These are phyloP conservation scores for Octomys mimax DNA, from an alignment of 2,797 vertebrate species.

Conservation along the genomic window DNA sequence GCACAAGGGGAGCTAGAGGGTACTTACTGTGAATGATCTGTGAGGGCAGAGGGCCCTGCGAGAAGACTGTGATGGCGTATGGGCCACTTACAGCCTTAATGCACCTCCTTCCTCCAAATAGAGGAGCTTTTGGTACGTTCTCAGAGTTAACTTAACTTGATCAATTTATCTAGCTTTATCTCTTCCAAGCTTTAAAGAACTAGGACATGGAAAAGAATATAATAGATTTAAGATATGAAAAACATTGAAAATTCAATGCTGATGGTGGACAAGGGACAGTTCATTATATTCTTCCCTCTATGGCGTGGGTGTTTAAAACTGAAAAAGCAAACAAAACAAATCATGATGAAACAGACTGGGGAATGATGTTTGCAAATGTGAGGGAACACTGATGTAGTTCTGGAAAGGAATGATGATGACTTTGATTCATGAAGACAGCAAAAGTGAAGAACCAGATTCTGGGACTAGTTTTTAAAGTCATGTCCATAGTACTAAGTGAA, in stretches of 20 bases:
- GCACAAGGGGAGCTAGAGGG: background rate
- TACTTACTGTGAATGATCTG: background rate
- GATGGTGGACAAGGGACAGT: background rate
- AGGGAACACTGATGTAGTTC: background rate
- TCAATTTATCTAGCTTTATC: background rate
- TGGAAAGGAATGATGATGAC: background rate
- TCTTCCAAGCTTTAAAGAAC: background rate
- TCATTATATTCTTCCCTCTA: background rate
- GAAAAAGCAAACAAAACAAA: background rate
- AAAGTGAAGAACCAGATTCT: background rate
- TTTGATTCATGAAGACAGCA: background rate
- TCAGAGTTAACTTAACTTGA: background rate
- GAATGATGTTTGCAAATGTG: background rate
- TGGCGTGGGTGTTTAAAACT: background rate
- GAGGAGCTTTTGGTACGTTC: background rate
- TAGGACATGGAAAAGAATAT: background rate
- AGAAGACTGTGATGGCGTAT: background rate
- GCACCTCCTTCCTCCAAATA: background rate
- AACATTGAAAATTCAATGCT: background rate
- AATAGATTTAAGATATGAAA: background rate
- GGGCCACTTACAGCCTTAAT: background rate
- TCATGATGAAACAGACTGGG: background rate
- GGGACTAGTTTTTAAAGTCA: background rate
- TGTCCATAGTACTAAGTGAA: background rate
- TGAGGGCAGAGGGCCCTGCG: accelerated